Evolutionary conservation across 2,797 vertebrate species (phyloP).

Genomic region (Crotalus adamanteus): DNA sequence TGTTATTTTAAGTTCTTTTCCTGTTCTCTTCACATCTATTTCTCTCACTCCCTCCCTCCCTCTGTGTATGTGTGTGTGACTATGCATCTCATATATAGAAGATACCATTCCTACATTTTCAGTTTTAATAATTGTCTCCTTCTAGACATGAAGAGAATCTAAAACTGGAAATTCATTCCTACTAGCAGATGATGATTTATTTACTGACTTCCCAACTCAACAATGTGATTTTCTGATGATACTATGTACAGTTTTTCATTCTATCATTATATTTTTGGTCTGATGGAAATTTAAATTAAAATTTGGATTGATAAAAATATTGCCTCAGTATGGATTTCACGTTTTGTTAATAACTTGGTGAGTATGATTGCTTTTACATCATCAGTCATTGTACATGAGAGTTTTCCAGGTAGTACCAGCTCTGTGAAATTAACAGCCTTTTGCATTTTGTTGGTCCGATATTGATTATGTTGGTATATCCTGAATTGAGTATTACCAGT

Average conservation of each 20-base stretch:
- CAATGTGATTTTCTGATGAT: neutral
- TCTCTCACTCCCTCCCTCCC: too few species aligned
- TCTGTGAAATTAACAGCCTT: neutral
- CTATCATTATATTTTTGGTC: neutral
- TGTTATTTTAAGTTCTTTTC: neutral
- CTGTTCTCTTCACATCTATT: neutral
- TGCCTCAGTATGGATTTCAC: neutral
- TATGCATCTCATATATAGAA: neutral
- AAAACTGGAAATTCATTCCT: neutral
- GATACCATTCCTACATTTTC: neutral
- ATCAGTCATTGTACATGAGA: neutral
- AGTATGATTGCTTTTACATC: neutral
- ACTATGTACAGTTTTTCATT: neutral
- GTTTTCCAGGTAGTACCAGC: neutral
- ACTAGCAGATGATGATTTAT: neutral
- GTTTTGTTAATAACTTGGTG: neutral
- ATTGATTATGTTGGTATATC: neutral
- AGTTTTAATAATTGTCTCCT: neutral
- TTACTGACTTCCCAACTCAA: neutral
- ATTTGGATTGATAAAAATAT: neutral
- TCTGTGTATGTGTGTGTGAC: too few species aligned
- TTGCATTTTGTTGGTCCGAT: neutral
- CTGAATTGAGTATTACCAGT: neutral
- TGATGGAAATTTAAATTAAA: neutral
- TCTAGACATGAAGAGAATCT: neutral